Conservation (phyloP, 2,113 vertebrate species). For the Gobiocypris rarus region DNA sequence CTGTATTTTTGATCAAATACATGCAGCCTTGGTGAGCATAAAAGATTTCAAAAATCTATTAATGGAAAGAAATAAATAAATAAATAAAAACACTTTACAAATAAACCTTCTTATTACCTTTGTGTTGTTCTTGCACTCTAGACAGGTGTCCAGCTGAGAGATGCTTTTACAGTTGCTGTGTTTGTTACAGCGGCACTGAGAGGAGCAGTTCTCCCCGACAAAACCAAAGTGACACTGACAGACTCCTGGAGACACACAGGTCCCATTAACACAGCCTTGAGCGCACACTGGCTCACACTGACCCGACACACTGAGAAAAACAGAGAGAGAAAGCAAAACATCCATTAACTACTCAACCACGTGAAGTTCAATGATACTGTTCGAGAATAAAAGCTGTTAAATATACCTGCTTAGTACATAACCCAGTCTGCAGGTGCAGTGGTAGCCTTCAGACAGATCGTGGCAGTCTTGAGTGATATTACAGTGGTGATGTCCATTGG, state of each 20-base stretch:
- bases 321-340: neutral
- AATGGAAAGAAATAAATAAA: neutral
- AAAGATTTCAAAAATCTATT: no score
- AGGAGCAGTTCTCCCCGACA: conserved; percentile 89
- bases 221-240: conserved; percentile 92
- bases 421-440: conserved; percentile 89
- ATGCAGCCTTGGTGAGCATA: no score
- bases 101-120: conserved; percentile 62
- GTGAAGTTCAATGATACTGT: neutral
- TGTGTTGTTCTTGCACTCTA: conserved; percentile 89
- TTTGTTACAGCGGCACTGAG: conserved; percentile 89
- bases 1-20: neutral
- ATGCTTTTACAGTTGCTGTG: conserved; percentile 88
- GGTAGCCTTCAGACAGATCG: conserved; percentile 80
- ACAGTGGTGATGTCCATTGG: conserved; percentile 88
- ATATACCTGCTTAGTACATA: conserved; percentile 86
- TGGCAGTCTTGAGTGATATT: conserved; percentile 90
- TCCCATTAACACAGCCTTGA: conserved; percentile 90
- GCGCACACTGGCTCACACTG: conserved; percentile 88
- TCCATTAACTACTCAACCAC: neutral
- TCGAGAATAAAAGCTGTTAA: neutral
- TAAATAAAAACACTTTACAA: neutral
- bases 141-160: conserved; percentile 80
- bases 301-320: conserved; percentile 74
- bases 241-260: conserved; percentile 84